These are phyloP conservation scores for Gavia stellata DNA, from an alignment of 2,113 vertebrate genomes.

Conservation along the genomic window DNA sequence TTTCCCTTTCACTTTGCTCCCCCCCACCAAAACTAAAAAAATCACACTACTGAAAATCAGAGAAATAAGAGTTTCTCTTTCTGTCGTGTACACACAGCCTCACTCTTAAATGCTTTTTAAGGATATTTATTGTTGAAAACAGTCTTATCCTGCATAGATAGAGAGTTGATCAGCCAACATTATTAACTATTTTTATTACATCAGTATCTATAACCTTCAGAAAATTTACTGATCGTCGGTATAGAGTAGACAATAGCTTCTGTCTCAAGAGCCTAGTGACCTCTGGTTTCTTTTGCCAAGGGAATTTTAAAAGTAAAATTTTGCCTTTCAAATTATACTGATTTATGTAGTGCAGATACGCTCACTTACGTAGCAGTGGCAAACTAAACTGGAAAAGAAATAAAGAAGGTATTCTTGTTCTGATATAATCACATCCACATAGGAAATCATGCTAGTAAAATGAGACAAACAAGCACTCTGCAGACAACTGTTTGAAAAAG, in stretches of 20 bases:
- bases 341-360: not conserved
- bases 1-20: not conserved
- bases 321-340: not conserved
- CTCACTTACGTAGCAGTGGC: not conserved
- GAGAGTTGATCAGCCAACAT: not conserved
- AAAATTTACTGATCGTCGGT: not conserved
- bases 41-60: not conserved
- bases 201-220: not conserved
- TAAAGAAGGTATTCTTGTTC: not conserved
- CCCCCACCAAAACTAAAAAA: fast-evolving
- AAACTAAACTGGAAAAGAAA: not conserved
- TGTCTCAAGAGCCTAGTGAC: not conserved
- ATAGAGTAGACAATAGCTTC: not conserved
- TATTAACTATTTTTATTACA: not conserved
- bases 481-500: not conserved
- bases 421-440: not conserved
- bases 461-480: not conserved
- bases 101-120: not conserved
- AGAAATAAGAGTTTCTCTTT: not conserved
- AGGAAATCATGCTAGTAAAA: not conserved
- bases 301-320: not conserved
- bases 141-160: not conserved
- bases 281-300: not conserved
- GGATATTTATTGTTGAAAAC: not conserved
- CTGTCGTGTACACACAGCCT: not conserved